Evolutionary conservation across 2,888 invertebrate species (phyloP).

Genomic region (Brenthis daphne): DNA sequence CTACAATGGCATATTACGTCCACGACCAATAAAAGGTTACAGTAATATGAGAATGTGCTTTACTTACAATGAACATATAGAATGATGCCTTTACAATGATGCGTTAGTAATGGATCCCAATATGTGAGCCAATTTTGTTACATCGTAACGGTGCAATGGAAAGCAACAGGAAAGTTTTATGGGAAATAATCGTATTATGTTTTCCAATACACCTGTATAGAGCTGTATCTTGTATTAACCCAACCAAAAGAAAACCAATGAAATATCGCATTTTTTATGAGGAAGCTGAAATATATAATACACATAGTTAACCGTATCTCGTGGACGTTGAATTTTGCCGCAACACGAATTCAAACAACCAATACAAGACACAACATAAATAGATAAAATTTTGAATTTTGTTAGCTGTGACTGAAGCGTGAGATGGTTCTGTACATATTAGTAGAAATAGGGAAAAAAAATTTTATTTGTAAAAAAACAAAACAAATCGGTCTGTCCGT

Average conservation of each 20-base stretch:
- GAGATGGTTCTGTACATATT: constrained; percentile 73
- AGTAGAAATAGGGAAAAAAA: constrained; percentile 58
- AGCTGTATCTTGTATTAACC: constrained; percentile 83
- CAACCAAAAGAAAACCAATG: constrained; percentile 82
- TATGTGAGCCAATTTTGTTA: constrained; percentile 80
- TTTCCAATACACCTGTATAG: constrained; percentile 78
- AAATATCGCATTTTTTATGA: constrained; percentile 73
- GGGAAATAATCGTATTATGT: constrained; percentile 70
- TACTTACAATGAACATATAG: constrained; percentile 79
- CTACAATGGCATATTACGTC: constrained; percentile 43
- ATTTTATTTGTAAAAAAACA: not conserved
- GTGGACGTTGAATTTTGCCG: constrained; percentile 47
- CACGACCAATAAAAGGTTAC: constrained; percentile 49
- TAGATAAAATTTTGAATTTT: constrained; percentile 77
- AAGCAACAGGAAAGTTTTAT: constrained; percentile 79
- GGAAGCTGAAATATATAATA: constrained; percentile 81
- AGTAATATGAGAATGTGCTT: constrained; percentile 67
- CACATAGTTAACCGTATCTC: constrained; percentile 51
- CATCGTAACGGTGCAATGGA: constrained; percentile 80
- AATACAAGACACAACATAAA: constrained; percentile 82
- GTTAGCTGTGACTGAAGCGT: constrained; percentile 79
- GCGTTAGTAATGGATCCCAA: constrained; percentile 82
- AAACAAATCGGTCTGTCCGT: not conserved
- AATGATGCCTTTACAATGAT: constrained; percentile 78
- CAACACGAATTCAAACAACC: constrained; percentile 68